Conservation (phyloP, 1,140 invertebrate species). For the Ooceraea biroi region DNA sequence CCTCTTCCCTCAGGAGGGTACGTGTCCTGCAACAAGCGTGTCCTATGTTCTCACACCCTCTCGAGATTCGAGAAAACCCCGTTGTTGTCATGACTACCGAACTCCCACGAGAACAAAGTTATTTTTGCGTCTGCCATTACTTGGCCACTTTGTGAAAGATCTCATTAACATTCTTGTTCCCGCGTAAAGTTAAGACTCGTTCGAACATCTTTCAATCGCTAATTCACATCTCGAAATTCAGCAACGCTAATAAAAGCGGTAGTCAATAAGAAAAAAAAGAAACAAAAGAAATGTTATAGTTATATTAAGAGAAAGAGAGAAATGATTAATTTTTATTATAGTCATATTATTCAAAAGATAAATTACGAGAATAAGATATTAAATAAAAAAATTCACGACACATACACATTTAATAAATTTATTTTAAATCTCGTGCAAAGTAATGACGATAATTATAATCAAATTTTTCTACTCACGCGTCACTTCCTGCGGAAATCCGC, state of each 20-base stretch:
- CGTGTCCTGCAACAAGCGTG: constrained; percentile 74
- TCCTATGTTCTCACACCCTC: constrained; percentile 68
- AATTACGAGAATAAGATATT: not conserved
- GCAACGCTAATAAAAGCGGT: not conserved
- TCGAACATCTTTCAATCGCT: constrained; percentile 1
- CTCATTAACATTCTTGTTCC: constrained; percentile 37
- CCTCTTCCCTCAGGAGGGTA: constrained; percentile 73
- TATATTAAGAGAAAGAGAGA: too few species aligned
- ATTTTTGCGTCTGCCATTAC: constrained; percentile 64
- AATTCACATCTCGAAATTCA: not conserved
- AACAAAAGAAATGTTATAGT: not conserved
- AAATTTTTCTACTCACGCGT: too few species aligned
- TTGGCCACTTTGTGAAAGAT: constrained; percentile 3
- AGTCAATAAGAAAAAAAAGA: not conserved
- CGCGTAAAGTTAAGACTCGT: not conserved
- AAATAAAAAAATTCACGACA: not conserved
- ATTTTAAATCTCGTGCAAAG: not conserved
- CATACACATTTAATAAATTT: not conserved
- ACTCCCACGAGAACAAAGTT: constrained; percentile 66
- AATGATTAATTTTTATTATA: too few species aligned
- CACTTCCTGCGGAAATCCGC: not conserved
- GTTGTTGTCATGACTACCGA: constrained; percentile 72
- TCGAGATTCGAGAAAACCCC: constrained; percentile 73
- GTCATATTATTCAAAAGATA: too few species aligned
- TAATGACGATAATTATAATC: not conserved